Conservation (phyloP, 2,888 invertebrate species). For the Scelioninae gen. 2 region DNA sequence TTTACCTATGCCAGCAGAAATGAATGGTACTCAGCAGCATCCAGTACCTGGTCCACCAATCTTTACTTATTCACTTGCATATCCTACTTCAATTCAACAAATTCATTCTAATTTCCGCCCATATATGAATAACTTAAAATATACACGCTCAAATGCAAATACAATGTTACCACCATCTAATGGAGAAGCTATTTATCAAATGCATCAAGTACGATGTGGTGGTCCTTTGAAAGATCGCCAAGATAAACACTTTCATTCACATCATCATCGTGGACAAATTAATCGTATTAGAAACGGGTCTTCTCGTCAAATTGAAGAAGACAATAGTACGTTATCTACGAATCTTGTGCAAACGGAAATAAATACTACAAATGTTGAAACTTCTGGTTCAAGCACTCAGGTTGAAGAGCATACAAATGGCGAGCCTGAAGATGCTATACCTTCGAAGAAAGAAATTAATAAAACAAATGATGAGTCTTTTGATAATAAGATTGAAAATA, state of each 20-base stretch:
- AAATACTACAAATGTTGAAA: slow-evolving; percentile 63
- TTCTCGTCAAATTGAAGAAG: slow-evolving; percentile 3
- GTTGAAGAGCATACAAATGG: slow-evolving; percentile 60
- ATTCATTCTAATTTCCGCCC: slow-evolving; percentile 70
- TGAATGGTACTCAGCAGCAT: slow-evolving; percentile 62
- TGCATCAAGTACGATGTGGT: slow-evolving; percentile 1
- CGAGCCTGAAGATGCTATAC: slow-evolving; percentile 16
- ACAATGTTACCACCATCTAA: slow-evolving; percentile 20
- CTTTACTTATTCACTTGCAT: slow-evolving; percentile 36
- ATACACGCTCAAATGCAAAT: slow-evolving; percentile 2
- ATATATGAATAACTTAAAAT: slow-evolving; percentile 10
- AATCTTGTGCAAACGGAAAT: slow-evolving; percentile 46
- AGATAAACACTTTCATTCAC: slow-evolving; percentile 19
- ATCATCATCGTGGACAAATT: slow-evolving; percentile 30
- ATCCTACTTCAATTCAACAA: slow-evolving; percentile 53
- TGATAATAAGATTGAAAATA: slow-evolving; percentile 68
- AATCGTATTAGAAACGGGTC: neutral
- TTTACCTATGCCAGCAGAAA: neutral
- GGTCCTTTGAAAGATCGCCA: slow-evolving; percentile 15
- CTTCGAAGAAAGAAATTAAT: slow-evolving; percentile 30
- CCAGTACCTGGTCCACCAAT: slow-evolving; percentile 65
- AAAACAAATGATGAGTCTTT: slow-evolving; percentile 62
- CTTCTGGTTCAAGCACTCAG: slow-evolving; percentile 68
- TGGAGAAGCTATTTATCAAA: slow-evolving; percentile 2
- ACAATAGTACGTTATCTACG: neutral